Conservation (phyloP, 2,888 invertebrate genomes). For the Xestobium rufovillosum region DNA sequence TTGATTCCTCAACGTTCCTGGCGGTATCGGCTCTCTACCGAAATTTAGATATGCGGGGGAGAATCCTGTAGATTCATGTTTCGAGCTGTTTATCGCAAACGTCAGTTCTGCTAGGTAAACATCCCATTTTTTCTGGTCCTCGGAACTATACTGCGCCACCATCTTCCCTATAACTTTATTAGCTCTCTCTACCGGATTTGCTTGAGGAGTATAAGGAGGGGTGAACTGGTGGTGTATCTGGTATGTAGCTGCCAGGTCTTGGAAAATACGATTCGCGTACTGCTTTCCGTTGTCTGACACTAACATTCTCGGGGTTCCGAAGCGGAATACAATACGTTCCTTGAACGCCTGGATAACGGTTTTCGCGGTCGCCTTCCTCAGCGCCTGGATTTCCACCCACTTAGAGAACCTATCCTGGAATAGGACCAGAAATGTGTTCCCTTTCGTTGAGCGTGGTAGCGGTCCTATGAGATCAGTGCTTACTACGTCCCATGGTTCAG, state of each 20-base stretch:
- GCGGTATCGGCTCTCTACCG: neutral
- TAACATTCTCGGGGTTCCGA: neutral
- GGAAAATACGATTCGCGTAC: neutral
- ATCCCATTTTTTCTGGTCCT: neutral
- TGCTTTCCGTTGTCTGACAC: neutral
- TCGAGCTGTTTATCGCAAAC: neutral
- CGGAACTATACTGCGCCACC: neutral
- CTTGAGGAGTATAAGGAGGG: neutral
- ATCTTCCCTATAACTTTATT: neutral
- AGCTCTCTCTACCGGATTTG: neutral
- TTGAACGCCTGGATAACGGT: neutral
- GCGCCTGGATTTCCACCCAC: neutral
- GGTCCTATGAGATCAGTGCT: slow-evolving; percentile 2
- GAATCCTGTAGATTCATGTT: neutral
- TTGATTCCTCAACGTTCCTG: neutral
- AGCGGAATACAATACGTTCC: neutral
- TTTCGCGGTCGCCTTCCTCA: neutral
- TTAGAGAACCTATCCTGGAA: neutral
- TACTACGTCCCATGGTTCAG: neutral
- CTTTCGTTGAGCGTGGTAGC: neutral
- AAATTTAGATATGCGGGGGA: neutral
- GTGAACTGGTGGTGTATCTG: neutral
- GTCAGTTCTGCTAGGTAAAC: neutral
- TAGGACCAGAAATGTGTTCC: neutral
- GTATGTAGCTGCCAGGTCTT: neutral